phyloP scores from a whole-genome alignment of 2,797 vertebrate genomes.

The Sciurus carolinensis region DNA sequence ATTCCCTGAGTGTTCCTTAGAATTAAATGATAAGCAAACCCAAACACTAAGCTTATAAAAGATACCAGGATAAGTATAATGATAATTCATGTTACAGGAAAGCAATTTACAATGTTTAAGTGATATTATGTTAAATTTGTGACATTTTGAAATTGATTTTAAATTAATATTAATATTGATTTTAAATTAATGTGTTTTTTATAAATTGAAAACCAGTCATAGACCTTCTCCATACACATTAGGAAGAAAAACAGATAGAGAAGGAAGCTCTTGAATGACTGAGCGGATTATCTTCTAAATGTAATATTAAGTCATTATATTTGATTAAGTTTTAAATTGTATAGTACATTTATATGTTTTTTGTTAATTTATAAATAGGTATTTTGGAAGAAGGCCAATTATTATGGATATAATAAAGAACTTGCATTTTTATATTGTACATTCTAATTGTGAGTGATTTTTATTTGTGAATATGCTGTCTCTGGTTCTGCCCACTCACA shows the following conservation, averaged over 20 bases:
- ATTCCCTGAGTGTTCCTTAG: background rate
- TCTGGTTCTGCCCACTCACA: constrained; percentile 7
- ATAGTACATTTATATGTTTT: background rate
- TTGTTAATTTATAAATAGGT: constrained; percentile 57
- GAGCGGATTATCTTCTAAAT: background rate
- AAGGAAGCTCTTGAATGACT: no score
- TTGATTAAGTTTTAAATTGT: background rate
- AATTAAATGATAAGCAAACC: constrained; percentile 2
- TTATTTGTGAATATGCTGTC: background rate
- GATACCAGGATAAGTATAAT: background rate
- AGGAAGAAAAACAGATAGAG: background rate
- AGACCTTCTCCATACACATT: background rate
- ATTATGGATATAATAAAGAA: constrained; percentile 24
- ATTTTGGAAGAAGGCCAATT: constrained; percentile 32
- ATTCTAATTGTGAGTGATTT: constrained; percentile 8
- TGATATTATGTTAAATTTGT: background rate
- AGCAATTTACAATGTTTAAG: constrained; percentile 26
- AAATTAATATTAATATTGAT: background rate
- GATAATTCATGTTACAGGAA: background rate
- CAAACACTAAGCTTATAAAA: background rate
- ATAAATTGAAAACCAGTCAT: background rate
- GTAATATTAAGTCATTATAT: background rate
- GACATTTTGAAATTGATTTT: background rate
- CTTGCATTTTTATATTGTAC: background rate
- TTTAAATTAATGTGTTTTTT: background rate